Percentiles rank a stretch among this genome's conserved stretches.
phyloP scores from a whole-genome alignment of 2,113 vertebrate genomes.

The Megaleporinus macrocephalus region DNA sequence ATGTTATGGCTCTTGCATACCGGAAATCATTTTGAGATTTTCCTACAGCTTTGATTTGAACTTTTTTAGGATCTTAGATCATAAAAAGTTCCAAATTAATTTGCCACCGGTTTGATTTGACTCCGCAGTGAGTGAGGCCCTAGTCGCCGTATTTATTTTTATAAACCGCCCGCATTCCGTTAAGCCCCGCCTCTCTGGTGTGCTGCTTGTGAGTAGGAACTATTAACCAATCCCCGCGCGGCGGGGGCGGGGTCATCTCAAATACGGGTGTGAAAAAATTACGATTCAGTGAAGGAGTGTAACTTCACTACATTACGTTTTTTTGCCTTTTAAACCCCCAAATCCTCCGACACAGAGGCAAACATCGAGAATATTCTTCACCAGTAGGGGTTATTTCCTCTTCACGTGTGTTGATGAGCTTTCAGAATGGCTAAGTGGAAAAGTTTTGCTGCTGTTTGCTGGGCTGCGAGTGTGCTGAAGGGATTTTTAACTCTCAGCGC shows the following conservation, averaged over 20 bases:
- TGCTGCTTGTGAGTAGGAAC: too few species aligned
- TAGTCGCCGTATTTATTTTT: background rate
- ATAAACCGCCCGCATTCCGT: background rate
- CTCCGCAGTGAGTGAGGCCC: background rate
- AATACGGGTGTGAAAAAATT: background rate
- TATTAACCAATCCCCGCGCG: background rate
- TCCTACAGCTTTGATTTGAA: too few species aligned
- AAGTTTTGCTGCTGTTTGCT: conserved; percentile 15
- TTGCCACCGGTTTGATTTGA: background rate
- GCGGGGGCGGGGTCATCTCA: background rate
- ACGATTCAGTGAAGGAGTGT: background rate
- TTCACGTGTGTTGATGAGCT: background rate
- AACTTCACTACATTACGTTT: background rate
- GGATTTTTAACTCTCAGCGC: background rate
- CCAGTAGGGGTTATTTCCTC: background rate
- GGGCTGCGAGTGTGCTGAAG: background rate
- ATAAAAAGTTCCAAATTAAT: too few species aligned
- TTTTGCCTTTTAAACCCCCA: background rate
- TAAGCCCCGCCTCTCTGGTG: background rate
- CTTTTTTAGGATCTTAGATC: too few species aligned
- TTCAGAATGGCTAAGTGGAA: background rate
- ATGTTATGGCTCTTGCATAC: too few species aligned
- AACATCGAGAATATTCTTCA: too few species aligned
- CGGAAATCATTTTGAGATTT: too few species aligned
- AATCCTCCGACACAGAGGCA: too few species aligned